A percentile compares a stretch with the other conserved stretches of the same genome.
Evolutionary conservation across 1,140 invertebrate genomes (phyloP).

Genomic region (Apolygus lucorum): DNA sequence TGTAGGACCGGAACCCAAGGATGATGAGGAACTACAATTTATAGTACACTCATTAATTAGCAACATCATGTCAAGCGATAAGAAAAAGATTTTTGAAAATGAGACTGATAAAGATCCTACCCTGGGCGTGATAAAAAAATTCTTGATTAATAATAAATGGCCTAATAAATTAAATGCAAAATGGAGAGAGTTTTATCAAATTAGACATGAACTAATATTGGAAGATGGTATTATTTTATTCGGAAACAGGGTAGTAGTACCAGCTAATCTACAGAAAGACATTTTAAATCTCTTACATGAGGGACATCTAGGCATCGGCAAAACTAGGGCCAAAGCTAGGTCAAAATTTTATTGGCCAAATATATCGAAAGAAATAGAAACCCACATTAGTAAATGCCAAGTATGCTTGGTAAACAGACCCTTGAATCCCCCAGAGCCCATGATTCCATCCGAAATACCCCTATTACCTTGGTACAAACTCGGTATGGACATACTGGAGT

Average conservation of each 20-base stretch:
- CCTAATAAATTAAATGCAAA: neutral
- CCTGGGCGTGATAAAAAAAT: neutral
- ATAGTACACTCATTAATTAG: neutral
- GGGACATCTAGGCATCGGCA: slow-evolving; percentile 9
- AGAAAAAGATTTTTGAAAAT: slow-evolving; percentile 11
- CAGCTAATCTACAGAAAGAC: neutral
- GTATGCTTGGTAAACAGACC: slow-evolving; percentile 10
- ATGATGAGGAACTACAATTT: slow-evolving; percentile 4
- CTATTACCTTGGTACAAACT: neutral
- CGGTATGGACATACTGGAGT: neutral
- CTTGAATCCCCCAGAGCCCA: neutral
- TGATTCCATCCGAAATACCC: neutral
- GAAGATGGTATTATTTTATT: slow-evolving; percentile 11
- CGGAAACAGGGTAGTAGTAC: slow-evolving; percentile 9
- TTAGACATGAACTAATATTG: slow-evolving; percentile 12
- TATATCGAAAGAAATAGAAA: slow-evolving; percentile 13
- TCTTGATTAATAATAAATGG: neutral
- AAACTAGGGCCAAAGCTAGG: neutral
- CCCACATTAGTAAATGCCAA: neutral
- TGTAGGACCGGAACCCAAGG: too few relatives aligned
- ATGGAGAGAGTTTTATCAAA: slow-evolving; percentile 1
- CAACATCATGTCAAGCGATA: neutral
- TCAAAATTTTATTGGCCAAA: slow-evolving; percentile 17
- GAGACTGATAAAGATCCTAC: slow-evolving; percentile 7
- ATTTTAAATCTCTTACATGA: slow-evolving; percentile 12